These are phyloP conservation scores for Gnatocerus cornutus DNA, from an alignment of 2,888 invertebrate species.

Conservation along the genomic window DNA sequence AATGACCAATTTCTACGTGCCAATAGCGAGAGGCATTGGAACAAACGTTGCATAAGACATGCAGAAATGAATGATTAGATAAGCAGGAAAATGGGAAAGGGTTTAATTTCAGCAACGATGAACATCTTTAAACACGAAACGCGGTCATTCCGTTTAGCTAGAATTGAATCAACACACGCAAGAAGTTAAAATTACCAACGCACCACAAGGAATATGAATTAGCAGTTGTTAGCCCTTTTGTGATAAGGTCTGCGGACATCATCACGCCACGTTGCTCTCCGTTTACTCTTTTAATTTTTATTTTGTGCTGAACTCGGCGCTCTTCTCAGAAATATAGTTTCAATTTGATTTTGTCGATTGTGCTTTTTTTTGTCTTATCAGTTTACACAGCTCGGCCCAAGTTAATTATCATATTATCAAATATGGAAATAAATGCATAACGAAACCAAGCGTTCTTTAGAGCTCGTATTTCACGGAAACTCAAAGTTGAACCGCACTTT, in stretches of 20 bases:
- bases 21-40: background rate
- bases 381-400: background rate
- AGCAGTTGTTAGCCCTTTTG: slow-evolving; percentile 10
- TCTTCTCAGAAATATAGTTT: background rate
- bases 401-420: slow-evolving; percentile 37
- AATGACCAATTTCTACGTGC: slow-evolving; percentile 2
- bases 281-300: slow-evolving; percentile 34
- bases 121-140: background rate
- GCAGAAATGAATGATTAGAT: background rate
- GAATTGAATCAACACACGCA: background rate
- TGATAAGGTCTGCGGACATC: slow-evolving; percentile 18
- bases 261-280: background rate
- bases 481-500: slow-evolving; percentile 51
- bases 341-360: slow-evolving; percentile 27
- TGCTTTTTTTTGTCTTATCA: slow-evolving; percentile 31
- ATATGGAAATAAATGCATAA: slow-evolving; percentile 42
- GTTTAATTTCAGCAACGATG: background rate
- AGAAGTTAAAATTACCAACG: background rate
- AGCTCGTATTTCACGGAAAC: slow-evolving; percentile 19
- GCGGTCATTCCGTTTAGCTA: background rate
- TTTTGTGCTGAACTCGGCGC: slow-evolving; percentile 23
- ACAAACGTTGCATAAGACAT: background rate
- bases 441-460: slow-evolving; percentile 24
- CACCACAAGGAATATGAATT: slow-evolving; percentile 7
- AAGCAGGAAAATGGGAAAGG: background rate